phyloP scores from a whole-genome alignment of 2,888 invertebrate genomes.

The Meloe dianella region DNA sequence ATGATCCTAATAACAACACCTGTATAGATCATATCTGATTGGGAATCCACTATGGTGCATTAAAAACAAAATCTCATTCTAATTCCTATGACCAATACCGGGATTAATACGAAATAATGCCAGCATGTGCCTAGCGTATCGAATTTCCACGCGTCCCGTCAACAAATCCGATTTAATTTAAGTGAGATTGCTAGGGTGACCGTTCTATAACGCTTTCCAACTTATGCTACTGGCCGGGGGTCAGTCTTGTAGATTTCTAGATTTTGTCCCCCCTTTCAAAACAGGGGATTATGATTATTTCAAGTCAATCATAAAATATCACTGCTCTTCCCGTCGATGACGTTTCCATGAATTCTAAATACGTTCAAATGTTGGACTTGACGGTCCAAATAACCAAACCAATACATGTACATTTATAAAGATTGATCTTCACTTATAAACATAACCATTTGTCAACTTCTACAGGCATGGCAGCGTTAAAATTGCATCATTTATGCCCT shows the following conservation, averaged over 20 bases:
- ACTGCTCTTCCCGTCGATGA: conserved; percentile 56
- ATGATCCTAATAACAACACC: background rate
- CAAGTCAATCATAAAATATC: conserved; percentile 59
- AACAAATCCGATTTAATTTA: conserved; percentile 56
- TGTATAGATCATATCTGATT: conserved; percentile 52
- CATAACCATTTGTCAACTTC: conserved; percentile 54
- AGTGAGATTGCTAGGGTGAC: conserved; percentile 51
- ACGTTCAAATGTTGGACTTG: conserved; percentile 40
- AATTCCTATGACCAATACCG: conserved; percentile 58
- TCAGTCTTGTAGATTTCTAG: conserved; percentile 42
- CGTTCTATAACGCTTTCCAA: conserved; percentile 22
- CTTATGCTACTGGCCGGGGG: conserved; percentile 41
- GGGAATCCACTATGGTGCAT: conserved; percentile 57
- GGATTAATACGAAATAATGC: conserved; percentile 56
- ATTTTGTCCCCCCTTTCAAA: conserved; percentile 26
- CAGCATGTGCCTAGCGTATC: conserved; percentile 42
- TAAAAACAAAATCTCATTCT: conserved; percentile 58
- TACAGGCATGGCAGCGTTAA: conserved; percentile 39
- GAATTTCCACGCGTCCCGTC: conserved; percentile 52
- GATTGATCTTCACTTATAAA: conserved; percentile 53
- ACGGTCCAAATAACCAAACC: conserved; percentile 36
- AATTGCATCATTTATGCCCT: conserved; percentile 48
- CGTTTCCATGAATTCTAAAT: conserved; percentile 60
- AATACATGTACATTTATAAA: conserved; percentile 51
- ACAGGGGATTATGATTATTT: conserved; percentile 46